These are phyloP conservation scores for Xenus cinereus DNA, from an alignment of 2,113 vertebrate genomes.

Conservation along the genomic window DNA sequence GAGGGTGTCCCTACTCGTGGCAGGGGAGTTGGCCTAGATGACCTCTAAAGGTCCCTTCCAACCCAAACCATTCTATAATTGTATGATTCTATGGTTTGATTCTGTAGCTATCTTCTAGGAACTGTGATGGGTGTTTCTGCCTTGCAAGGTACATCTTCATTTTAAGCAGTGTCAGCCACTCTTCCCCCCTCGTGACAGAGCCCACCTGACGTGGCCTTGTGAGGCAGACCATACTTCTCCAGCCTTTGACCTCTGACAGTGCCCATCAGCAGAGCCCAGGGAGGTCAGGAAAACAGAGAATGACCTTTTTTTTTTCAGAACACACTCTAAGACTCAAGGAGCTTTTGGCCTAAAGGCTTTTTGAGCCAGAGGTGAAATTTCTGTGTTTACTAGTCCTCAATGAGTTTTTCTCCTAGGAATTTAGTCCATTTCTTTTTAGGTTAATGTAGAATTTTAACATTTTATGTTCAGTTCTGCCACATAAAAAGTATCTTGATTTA, in stretches of 20 bases:
- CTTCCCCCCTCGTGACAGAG: fast-evolving
- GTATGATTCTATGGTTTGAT: background rate
- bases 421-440: background rate
- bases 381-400: background rate
- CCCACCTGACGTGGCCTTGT: background rate
- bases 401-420: background rate
- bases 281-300: background rate
- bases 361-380: background rate
- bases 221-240: background rate
- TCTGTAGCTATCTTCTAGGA: background rate
- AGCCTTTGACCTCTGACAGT: background rate
- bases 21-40: background rate
- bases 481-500: background rate
- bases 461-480: background rate
- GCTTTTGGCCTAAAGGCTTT: background rate
- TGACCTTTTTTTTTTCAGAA: background rate
- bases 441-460: background rate
- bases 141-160: fast-evolving
- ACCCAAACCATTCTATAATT: background rate
- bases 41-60: no score
- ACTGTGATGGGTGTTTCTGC: background rate
- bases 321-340: background rate
- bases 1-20: background rate
- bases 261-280: background rate
- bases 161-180: background rate